These are phyloP conservation scores for Stylophora pistillata DNA, from an alignment of 64 coral and sea anemone species.

Conservation along the genomic window DNA sequence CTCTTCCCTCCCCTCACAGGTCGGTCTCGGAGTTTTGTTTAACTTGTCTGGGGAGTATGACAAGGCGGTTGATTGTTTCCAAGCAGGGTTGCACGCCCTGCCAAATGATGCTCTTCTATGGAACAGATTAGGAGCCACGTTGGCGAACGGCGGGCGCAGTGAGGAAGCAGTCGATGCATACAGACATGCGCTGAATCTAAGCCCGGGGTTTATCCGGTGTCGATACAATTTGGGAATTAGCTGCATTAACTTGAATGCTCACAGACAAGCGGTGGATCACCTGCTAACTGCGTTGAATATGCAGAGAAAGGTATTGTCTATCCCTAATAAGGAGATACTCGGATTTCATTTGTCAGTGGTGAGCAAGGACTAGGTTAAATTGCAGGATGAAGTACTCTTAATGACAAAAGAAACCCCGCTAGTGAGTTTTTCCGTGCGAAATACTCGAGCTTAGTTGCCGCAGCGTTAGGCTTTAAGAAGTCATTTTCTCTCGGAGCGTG, in stretches of 20 bases:
- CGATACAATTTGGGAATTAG: constrained; percentile 98
- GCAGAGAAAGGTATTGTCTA: constrained; percentile 68
- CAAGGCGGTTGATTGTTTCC: constrained; percentile 98
- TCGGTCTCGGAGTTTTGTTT: constrained; percentile 93
- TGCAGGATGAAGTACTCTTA: too few species aligned
- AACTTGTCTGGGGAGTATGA: constrained; percentile 97
- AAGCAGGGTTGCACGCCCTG: constrained; percentile 75
- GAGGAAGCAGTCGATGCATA: constrained; percentile 98
- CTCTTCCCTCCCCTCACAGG: constrained; percentile 39
- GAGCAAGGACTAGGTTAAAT: too few species aligned
- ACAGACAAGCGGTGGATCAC: constrained; percentile 85
- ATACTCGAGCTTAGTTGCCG: too few species aligned
- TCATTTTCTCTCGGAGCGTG: too few species aligned
- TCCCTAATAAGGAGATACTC: background rate
- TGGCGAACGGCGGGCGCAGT: constrained; percentile 96
- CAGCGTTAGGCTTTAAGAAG: too few species aligned
- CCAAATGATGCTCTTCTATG: constrained; percentile 82
- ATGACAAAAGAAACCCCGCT: too few species aligned
- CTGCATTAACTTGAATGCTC: constrained; percentile 89
- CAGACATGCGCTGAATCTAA: constrained; percentile 87
- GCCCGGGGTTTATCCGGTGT: constrained; percentile 89
- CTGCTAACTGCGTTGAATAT: constrained; percentile 88
- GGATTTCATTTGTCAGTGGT: too few species aligned
- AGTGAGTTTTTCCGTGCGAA: too few species aligned
- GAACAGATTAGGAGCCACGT: constrained; percentile 95